These are phyloP conservation scores for Gyrodactylus bullatarudis DNA, from an alignment of 1,140 invertebrate species.

Conservation along the genomic window DNA sequence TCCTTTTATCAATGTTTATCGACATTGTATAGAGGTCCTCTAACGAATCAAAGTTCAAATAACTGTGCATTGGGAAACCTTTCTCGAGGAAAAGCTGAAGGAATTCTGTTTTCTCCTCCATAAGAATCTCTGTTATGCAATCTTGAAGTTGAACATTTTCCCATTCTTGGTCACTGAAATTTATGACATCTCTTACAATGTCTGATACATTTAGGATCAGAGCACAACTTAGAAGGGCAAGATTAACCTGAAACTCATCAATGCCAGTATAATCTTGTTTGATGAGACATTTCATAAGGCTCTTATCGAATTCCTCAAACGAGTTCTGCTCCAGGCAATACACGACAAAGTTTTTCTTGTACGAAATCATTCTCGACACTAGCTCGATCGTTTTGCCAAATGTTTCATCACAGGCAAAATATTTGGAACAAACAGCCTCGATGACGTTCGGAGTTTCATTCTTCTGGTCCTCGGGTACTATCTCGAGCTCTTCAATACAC, in stretches of 20 bases:
- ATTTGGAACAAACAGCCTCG: background rate
- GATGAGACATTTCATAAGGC: background rate
- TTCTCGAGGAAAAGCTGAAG: background rate
- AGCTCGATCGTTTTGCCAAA: background rate
- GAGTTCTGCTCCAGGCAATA: background rate
- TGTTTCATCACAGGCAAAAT: background rate
- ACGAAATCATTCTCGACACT: background rate
- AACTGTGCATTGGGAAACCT: background rate
- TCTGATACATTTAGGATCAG: background rate
- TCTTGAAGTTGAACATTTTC: background rate
- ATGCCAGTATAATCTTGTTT: background rate
- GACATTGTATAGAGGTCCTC: background rate
- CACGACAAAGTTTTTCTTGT: background rate
- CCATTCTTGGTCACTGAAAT: background rate
- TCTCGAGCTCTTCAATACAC: background rate
- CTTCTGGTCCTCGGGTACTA: no score
- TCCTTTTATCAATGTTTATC: background rate
- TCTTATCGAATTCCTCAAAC: background rate
- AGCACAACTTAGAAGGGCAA: background rate
- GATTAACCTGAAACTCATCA: background rate
- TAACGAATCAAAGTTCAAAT: background rate
- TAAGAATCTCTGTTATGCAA: background rate
- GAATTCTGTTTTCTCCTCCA: background rate
- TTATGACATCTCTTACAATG: background rate
- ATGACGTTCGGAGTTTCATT: no score